Conservation (phyloP, 2,888 invertebrate species). For the Arrhopalites spinosus region DNA sequence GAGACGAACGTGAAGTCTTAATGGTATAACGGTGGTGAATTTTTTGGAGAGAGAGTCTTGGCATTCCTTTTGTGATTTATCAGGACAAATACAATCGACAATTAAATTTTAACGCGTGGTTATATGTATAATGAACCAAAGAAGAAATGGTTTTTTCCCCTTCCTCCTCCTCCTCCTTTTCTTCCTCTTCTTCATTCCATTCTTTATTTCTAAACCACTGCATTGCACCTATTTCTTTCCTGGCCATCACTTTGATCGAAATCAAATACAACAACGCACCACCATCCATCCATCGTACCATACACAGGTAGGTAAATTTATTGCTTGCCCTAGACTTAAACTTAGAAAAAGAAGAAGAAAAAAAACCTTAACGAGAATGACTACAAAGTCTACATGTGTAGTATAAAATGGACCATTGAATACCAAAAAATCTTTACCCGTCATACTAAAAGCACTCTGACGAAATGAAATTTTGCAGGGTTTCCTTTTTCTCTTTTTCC, state of each 20-base stretch:
- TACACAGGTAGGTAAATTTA: not conserved
- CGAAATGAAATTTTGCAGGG: slow-evolving; percentile 23
- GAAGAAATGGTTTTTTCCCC: not conserved
- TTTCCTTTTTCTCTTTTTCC: not conserved
- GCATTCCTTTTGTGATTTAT: not conserved
- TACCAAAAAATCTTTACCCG: slow-evolving; percentile 7
- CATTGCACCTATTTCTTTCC: slow-evolving; percentile 19
- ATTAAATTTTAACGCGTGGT: slow-evolving; percentile 25
- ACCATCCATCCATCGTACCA: not conserved
- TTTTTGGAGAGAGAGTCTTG: not conserved
- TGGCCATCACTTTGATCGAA: slow-evolving; percentile 12
- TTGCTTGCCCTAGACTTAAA: not conserved
- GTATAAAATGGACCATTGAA: slow-evolving; percentile 25
- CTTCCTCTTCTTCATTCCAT: not conserved
- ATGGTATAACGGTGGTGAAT: not conserved
- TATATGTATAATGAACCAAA: slow-evolving; percentile 20
- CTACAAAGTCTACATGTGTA: not conserved
- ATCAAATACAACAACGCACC: slow-evolving; percentile 19
- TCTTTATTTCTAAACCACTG: slow-evolving; percentile 14
- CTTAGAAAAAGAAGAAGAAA: too few species aligned
- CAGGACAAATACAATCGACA: slow-evolving; percentile 27
- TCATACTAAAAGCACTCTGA: slow-evolving; percentile 30
- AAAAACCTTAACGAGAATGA: not conserved
- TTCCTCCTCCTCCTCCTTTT: not conserved
- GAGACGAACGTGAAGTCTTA: not conserved